Conservation (phyloP, 2,113 vertebrate genomes). For the Tragulus kanchil region DNA sequence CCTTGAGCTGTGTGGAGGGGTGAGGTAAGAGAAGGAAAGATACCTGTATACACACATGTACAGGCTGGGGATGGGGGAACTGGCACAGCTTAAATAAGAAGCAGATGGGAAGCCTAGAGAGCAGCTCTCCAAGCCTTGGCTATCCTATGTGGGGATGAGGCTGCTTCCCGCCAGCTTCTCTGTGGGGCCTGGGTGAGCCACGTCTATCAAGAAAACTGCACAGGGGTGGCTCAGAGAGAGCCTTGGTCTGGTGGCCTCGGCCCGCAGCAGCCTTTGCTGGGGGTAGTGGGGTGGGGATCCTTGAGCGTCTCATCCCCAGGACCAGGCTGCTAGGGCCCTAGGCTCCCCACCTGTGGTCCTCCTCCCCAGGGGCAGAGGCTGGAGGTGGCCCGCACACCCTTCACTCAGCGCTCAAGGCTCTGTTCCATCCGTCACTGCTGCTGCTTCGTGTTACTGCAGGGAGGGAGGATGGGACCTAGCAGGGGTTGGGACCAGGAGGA, state of each 20-base stretch:
- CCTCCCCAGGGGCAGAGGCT: background rate
- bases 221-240: background rate
- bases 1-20: constrained; percentile 1
- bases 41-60: background rate
- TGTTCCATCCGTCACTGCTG: background rate
- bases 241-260: background rate
- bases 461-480: background rate
- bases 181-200: background rate
- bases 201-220: background rate
- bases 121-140: background rate
- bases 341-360: background rate
- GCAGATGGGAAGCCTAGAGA: background rate
- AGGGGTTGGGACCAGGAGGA: background rate
- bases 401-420: background rate
- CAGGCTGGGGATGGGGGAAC: background rate
- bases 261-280: constrained; percentile 3
- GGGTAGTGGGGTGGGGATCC: background rate
- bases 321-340: background rate
- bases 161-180: background rate
- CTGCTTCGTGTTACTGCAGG: background rate
- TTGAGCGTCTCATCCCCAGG: background rate
- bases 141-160: background rate
- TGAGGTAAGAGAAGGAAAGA: background rate
- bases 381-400: background rate
- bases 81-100: background rate